Base-by-base conservation (phyloP, 2,797 vertebrate genomes). In the Scomberomorus guttatus region DNA sequence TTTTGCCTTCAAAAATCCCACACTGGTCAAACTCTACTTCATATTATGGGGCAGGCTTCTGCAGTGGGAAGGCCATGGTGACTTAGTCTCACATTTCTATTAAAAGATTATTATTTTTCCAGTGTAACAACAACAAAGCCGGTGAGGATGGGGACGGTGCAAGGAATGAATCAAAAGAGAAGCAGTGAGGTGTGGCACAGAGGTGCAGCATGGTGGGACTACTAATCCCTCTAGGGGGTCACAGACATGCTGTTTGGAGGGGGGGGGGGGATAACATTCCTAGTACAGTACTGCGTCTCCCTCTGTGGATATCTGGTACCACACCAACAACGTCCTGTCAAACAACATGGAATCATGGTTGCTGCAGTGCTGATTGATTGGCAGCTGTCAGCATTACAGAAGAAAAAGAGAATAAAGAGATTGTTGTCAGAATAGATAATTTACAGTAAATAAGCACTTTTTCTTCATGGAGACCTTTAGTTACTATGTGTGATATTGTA, bases 251-350 rank as follows among this genome's bases (percentile, higher is more conserved):
- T 57, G 42, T 66, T 54, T 18, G 44, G 44, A 18, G 44, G 44
- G 44, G 17, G 25, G n/a, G n/a, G 57, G 22, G 48, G 22, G 55
- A 67, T 55, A 57, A 29, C 61, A 86, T 86, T 79, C 25, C 68
- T 55, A 5, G 17, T 65, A 69, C 69, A 42, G 46, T 37, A 4
- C 37, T 29, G 55, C 50, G 60, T 66, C 65, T 81, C 50, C 66
- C 72, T 66, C 25, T 66, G 77, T 73, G 78, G 72, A 50, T 80
- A 68, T 81, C 76, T 75, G 57, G 24, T 61, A 48, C 63, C 67
- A 72, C 25, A 61, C 25, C 64, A 73, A 77, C 57, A 54, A 34
- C 51, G 68, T 73, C 42, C 37, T 52, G 78, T 57, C 55, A 82
- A 61, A 27, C 48, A 46, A 17, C 60, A 71, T 65, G 69, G n/a